These are phyloP conservation scores for Montipora cactus DNA, from an alignment of 64 coral and sea anemone species.

Conservation along the genomic window DNA sequence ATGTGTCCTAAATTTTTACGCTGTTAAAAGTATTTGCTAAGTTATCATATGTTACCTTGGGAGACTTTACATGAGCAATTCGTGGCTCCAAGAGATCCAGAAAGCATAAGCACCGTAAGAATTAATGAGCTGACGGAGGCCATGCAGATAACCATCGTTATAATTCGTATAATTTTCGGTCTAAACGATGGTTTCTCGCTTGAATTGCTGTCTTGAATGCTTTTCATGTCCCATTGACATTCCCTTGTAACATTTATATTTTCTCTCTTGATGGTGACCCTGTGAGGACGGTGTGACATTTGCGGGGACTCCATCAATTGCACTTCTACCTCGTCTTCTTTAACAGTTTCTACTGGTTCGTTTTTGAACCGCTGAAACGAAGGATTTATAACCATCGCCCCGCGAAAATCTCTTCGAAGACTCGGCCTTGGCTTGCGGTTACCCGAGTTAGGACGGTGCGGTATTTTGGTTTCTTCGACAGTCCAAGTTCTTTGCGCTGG, in stretches of 20 bases:
- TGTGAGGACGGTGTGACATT: background rate
- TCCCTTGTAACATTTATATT: slow-evolving; percentile 17
- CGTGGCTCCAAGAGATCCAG: background rate
- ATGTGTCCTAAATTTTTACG: background rate
- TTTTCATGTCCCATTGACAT: background rate
- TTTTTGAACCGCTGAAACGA: background rate
- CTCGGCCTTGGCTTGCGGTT: background rate
- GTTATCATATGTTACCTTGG: background rate
- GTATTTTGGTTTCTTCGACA: slow-evolving; percentile 10
- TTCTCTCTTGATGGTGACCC: slow-evolving; percentile 21
- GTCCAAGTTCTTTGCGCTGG: slow-evolving; percentile 24
- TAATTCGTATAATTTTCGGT: background rate
- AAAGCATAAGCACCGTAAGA: slow-evolving; percentile 3
- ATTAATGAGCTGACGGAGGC: background rate
- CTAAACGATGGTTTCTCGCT: background rate
- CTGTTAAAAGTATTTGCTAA: background rate
- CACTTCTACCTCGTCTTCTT: slow-evolving; percentile 9
- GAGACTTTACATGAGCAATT: background rate
- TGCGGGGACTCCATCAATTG: background rate
- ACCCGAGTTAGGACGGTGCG: slow-evolving; percentile 3
- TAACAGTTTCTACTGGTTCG: background rate
- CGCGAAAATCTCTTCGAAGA: background rate
- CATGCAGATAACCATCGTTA: background rate
- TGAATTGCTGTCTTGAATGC: background rate
- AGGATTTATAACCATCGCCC: background rate